A percentile compares a stretch with the other conserved stretches of the same genome.
Conservation (phyloP, 2,797 vertebrate genomes). For the Semotilus atromaculatus region DNA sequence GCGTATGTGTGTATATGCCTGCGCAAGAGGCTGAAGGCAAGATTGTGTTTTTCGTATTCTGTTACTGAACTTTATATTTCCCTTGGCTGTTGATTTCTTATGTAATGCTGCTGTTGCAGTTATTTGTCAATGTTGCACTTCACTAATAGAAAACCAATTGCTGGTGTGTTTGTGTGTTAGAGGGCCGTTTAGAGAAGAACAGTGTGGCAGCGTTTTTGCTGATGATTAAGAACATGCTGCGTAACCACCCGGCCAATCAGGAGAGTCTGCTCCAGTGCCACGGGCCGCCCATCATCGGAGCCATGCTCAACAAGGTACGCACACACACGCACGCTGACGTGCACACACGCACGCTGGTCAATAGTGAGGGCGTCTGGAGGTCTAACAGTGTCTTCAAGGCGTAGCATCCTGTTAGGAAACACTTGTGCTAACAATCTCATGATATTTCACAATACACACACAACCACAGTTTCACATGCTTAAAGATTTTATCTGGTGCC, state of each 20-base stretch:
- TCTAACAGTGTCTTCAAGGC: constrained; percentile 61
- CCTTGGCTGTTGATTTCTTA: background rate
- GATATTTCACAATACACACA: constrained; percentile 40
- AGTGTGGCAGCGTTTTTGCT: constrained; percentile 92
- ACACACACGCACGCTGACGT: background rate
- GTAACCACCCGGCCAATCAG: constrained; percentile 88
- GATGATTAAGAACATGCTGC: constrained; percentile 92
- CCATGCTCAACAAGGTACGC: constrained; percentile 90
- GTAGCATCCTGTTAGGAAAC: constrained; percentile 69
- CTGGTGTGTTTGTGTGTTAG: constrained; percentile 70
- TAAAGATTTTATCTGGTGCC: constrained; percentile 15
- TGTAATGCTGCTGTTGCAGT: background rate
- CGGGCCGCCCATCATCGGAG: constrained; percentile 89
- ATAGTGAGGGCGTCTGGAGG: constrained; percentile 1
- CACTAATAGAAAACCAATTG: background rate
- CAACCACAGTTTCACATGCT: constrained; percentile 25
- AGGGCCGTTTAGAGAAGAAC: constrained; percentile 90
- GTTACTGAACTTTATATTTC: background rate
- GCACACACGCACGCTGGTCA: constrained; percentile 8
- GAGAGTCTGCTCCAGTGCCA: constrained; percentile 93
- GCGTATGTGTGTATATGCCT: background rate
- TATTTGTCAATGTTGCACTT: constrained; percentile 5
- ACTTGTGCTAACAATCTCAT: constrained; percentile 39
- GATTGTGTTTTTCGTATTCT: background rate
- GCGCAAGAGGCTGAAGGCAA: background rate